These are phyloP conservation scores for Drosophila biarmipes DNA, from an alignment of 1,140 invertebrate species.

Conservation along the genomic window DNA sequence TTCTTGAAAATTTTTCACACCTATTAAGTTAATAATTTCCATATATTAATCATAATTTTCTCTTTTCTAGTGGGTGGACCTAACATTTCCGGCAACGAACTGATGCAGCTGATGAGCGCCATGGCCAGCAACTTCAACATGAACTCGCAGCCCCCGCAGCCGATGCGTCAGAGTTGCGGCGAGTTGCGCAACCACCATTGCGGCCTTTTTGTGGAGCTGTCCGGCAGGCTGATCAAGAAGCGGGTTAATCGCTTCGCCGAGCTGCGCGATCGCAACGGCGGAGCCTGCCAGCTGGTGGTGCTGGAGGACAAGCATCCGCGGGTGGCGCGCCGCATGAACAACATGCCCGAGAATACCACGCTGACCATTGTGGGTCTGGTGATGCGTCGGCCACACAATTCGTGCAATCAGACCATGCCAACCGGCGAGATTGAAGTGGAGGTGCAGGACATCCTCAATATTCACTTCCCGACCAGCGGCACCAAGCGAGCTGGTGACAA, in stretches of 20 bases:
- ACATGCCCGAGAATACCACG: conserved; percentile 84
- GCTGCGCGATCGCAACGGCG: conserved; percentile 80
- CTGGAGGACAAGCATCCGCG: conserved; percentile 83
- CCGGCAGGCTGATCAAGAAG: conserved; percentile 82
- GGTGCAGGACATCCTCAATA: conserved; percentile 82
- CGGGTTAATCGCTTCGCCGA: conserved; percentile 84
- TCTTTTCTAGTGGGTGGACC: conserved; percentile 52
- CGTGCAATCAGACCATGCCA: conserved; percentile 83
- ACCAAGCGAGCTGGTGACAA: conserved; percentile 70
- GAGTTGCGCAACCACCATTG: conserved; percentile 80
- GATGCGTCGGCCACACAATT: conserved; percentile 71
- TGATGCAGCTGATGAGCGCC: conserved; percentile 80
- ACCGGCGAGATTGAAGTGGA: conserved; percentile 85
- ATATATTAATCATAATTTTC: no score
- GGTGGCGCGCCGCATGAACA: conserved; percentile 81
- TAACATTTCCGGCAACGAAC: conserved; percentile 72
- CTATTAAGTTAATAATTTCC: no score
- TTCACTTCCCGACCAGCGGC: conserved; percentile 70
- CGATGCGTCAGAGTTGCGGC: conserved; percentile 79
- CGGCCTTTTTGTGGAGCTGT: conserved; percentile 82
- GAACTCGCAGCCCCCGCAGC: conserved; percentile 79
- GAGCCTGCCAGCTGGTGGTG: conserved; percentile 84
- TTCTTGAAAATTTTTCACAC: no score
- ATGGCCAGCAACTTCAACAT: conserved; percentile 82
- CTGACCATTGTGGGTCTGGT: conserved; percentile 84